Conservation (phyloP, 2,797 vertebrate species). For the Hipposideros larvatus region DNA sequence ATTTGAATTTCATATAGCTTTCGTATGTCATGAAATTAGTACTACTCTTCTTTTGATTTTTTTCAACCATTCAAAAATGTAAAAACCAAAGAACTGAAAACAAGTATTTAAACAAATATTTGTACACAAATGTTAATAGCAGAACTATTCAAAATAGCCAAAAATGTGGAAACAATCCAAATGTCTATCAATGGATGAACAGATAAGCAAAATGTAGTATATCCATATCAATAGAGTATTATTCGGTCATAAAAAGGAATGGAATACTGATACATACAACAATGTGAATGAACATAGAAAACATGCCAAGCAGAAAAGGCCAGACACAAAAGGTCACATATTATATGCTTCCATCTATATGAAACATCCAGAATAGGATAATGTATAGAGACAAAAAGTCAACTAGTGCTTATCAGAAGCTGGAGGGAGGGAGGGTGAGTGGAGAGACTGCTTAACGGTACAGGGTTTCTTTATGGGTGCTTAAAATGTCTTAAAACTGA, state of each 20-base stretch:
- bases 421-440: background rate
- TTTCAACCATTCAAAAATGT: slow-evolving; percentile 27
- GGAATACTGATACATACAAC: background rate
- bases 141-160: background rate
- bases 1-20: background rate
- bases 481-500: background rate
- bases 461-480: background rate
- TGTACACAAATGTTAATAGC: background rate
- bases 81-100: slow-evolving; percentile 38
- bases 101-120: background rate
- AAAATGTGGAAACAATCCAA: background rate
- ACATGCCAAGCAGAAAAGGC: background rate
- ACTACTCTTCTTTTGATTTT: background rate
- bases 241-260: background rate
- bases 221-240: background rate
- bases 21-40: background rate
- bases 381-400: background rate
- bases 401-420: background rate
- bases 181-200: background rate
- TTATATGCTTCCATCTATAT: background rate
- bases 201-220: background rate
- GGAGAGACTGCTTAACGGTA: background rate
- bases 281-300: background rate
- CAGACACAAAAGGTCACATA: background rate
- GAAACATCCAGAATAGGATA: background rate